Conservation (phyloP, 2,888 invertebrate species). For the Hirtodrosophila alboralis region DNA sequence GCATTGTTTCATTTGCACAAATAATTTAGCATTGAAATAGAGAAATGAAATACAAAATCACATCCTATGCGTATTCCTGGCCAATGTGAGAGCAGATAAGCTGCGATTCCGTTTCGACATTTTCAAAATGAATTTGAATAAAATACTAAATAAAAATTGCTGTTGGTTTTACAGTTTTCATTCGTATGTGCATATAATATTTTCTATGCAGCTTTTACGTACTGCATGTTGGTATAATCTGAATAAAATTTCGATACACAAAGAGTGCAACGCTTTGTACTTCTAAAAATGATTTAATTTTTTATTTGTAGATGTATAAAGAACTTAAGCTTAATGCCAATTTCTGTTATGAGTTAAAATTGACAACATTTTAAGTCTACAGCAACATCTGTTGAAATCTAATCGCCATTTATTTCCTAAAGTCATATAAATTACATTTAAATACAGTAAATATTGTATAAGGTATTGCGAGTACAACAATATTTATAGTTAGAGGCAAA, state of each 20-base stretch:
- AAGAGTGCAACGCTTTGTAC: too few species aligned
- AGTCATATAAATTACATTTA: too few species aligned
- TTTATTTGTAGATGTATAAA: too few species aligned
- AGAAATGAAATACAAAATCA: conserved; percentile 18
- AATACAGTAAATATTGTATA: conserved; percentile 12
- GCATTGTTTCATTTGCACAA: conserved; percentile 40
- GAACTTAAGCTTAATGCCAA: too few species aligned
- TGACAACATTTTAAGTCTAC: too few species aligned
- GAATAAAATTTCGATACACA: too few species aligned
- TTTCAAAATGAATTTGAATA: conserved; percentile 1
- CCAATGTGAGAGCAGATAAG: conserved; percentile 54
- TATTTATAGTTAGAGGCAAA: conserved; percentile 46
- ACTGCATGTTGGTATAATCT: too few species aligned
- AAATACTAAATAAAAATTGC: not conserved
- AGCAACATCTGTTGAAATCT: too few species aligned
- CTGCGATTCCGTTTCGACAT: conserved; percentile 40
- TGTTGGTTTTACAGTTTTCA: conserved; percentile 12
- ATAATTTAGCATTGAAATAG: conserved; percentile 35
- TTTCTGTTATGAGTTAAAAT: too few species aligned
- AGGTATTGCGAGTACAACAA: conserved; percentile 20
- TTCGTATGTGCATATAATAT: conserved; percentile 37
- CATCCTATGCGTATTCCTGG: conserved; percentile 28
- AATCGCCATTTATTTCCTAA: too few species aligned
- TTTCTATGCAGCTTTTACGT: conserved; percentile 14
- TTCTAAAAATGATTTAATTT: too few species aligned